Conservation (phyloP, 2,888 invertebrate species). For the Flexamia atlantica region DNA sequence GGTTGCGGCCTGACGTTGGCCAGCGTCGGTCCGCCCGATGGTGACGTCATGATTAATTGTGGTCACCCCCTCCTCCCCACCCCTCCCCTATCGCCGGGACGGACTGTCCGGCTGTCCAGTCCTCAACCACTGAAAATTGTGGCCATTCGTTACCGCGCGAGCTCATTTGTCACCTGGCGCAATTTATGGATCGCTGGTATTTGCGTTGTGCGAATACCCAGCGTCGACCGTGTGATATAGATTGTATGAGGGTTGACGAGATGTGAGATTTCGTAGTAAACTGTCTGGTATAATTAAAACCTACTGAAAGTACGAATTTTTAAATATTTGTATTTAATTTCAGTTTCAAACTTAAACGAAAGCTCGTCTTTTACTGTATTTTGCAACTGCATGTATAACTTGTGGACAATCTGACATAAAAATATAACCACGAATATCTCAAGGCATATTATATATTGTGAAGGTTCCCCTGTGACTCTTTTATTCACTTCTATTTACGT, state of each 20-base stretch:
- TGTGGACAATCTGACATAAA: too few species aligned
- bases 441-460: too few species aligned
- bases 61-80: not conserved
- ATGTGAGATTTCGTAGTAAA: not conserved
- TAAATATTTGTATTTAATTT: too few species aligned
- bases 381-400: too few species aligned
- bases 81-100: not conserved
- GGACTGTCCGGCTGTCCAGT: slow-evolving; percentile 29
- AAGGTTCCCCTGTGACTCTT: too few species aligned
- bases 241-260: not conserved
- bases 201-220: not conserved
- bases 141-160: slow-evolving; percentile 1
- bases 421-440: too few species aligned
- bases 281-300: too few species aligned
- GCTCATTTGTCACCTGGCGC: slow-evolving; percentile 13
- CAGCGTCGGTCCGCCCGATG: not conserved
- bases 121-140: slow-evolving; percentile 11
- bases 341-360: too few species aligned
- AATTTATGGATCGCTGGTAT: not conserved
- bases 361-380: too few species aligned
- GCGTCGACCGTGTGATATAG: not conserved
- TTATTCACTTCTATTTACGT: too few species aligned
- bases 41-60: slow-evolving; percentile 41
- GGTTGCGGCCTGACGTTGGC: not conserved
- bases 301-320: too few species aligned